These are phyloP conservation scores for Gallinago jamesoni DNA, from an alignment of 2,113 vertebrate genomes.

Conservation along the genomic window DNA sequence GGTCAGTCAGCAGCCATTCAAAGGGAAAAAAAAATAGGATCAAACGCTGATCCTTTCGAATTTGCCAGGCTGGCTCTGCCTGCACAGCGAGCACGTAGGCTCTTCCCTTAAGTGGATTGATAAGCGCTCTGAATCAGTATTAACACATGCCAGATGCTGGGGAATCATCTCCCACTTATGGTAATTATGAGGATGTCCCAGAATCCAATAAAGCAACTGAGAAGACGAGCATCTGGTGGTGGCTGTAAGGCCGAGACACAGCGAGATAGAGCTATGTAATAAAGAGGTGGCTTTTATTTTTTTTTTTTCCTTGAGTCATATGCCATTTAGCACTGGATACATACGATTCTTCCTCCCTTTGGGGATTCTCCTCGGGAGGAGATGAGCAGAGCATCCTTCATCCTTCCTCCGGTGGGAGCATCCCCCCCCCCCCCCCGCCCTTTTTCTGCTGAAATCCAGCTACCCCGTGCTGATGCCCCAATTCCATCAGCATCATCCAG, in stretches of 20 bases:
- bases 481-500: not conserved
- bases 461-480: not conserved
- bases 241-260: not conserved
- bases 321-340: not conserved
- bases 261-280: not conserved
- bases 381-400: not conserved
- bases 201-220: slow-evolving; percentile 5
- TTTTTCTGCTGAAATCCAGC: not conserved
- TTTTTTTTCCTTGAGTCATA: not conserved
- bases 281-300: not conserved
- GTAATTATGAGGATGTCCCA: slow-evolving; percentile 33
- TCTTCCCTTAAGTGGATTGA: not conserved
- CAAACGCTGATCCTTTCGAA: not conserved
- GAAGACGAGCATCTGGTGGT: not conserved
- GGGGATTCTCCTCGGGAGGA: not conserved
- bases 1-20: not conserved
- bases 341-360: not conserved
- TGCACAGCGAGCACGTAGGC: not conserved
- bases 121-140: not conserved
- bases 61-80: not conserved
- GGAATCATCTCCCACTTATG: slow-evolving; percentile 15
- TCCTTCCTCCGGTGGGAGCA: not conserved
- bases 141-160: not conserved
- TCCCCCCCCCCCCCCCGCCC: not conserved
- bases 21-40: not conserved